Evolutionary conservation across 2,797 vertebrate genomes (phyloP).

Genomic region (Apogon talboti): DNA sequence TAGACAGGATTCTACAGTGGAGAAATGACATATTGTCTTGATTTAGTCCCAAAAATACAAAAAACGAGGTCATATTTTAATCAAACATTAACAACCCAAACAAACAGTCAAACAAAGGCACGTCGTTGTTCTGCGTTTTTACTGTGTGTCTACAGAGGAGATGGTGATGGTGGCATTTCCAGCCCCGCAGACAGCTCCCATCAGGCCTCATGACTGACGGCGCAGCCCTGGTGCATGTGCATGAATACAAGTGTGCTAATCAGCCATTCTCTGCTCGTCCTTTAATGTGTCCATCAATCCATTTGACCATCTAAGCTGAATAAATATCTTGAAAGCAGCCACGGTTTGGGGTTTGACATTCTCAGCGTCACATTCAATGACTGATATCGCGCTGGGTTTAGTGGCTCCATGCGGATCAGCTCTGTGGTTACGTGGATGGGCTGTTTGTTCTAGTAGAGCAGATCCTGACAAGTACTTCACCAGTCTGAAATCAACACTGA

Average conservation of each 20-base stretch:
- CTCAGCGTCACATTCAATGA: conserved; percentile 23
- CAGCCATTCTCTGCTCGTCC: conserved; percentile 58
- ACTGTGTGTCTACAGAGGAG: conserved; percentile 60
- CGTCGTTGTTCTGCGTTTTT: conserved; percentile 18
- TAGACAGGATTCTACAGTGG: neutral
- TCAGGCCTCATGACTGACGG: conserved; percentile 69
- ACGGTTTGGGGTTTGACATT: conserved; percentile 4
- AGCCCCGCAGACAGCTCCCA: conserved; percentile 69
- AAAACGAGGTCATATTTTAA: conserved; percentile 7
- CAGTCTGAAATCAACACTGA: too few relatives aligned
- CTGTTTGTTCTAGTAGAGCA: conserved; percentile 11
- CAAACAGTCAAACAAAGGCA: conserved; percentile 19
- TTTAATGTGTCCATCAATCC: conserved; percentile 64
- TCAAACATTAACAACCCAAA: conserved; percentile 26
- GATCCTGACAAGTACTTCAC: neutral
- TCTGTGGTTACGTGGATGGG: conserved; percentile 11
- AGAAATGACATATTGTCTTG: neutral
- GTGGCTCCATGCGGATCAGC: neutral
- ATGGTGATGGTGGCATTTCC: conserved; percentile 58
- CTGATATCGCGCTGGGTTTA: conserved; percentile 18
- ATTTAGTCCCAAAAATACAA: conserved; percentile 24
- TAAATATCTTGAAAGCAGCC: conserved; percentile 45
- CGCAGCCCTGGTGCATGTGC: conserved; percentile 56
- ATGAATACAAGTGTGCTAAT: conserved; percentile 63
- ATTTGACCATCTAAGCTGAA: conserved; percentile 42